These are phyloP conservation scores for Albula glossodonta DNA, from an alignment of 2,113 vertebrate species.

Conservation along the genomic window DNA sequence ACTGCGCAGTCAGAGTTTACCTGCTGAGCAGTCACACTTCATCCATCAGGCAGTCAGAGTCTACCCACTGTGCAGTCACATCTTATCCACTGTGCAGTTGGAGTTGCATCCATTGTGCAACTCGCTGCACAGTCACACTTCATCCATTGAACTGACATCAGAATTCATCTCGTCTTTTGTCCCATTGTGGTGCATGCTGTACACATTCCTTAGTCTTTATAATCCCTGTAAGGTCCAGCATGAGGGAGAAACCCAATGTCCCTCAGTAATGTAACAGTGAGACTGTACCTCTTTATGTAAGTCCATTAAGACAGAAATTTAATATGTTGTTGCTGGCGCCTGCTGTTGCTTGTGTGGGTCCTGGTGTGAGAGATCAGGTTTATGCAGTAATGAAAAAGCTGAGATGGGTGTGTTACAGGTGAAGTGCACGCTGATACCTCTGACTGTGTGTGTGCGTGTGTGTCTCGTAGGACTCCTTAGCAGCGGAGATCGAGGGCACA, in stretches of 20 bases:
- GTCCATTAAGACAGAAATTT: too few relatives aligned
- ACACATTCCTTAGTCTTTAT: too few relatives aligned
- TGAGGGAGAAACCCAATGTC: too few relatives aligned
- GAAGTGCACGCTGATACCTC: neutral
- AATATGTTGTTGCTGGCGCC: too few relatives aligned
- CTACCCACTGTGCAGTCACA: too few relatives aligned
- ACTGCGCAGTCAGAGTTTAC: neutral
- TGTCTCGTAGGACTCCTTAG: conserved; percentile 86
- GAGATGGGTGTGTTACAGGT: neutral
- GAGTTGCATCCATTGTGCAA: neutral
- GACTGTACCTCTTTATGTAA: neutral
- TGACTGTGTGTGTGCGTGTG: neutral
- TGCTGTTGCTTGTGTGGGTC: neutral
- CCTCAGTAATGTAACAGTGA: neutral
- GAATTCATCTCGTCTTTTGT: too few relatives aligned
- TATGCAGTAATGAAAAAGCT: neutral
- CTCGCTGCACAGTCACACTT: too few relatives aligned
- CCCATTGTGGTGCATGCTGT: too few relatives aligned
- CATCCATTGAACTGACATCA: too few relatives aligned
- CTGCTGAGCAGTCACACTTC: neutral
- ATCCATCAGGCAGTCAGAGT: too few relatives aligned
- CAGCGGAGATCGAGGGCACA: conserved; percentile 96
- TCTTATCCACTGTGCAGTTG: too few relatives aligned
- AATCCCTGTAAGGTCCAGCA: too few relatives aligned
- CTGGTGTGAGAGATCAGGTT: neutral